These are phyloP conservation scores for Coregonus clupeaformis DNA, from an alignment of 2,113 vertebrate species.

Conservation along the genomic window DNA sequence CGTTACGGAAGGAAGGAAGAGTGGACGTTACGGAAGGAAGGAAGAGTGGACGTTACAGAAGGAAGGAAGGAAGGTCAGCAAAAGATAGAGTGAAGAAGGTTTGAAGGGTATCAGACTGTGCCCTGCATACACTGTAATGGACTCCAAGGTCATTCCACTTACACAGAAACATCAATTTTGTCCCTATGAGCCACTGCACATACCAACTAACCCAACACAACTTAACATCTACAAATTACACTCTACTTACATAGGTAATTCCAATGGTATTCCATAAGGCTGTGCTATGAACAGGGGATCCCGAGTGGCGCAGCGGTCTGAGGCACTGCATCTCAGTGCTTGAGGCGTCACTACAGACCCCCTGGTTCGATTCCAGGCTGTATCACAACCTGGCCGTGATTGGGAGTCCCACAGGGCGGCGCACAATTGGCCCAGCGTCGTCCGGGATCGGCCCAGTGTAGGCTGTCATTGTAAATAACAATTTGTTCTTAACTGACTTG, in stretches of 20 bases:
- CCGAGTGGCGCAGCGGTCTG: too few species aligned
- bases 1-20: too few species aligned
- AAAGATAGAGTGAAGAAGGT: neutral
- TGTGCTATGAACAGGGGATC: too few species aligned
- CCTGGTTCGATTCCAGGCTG: too few species aligned
- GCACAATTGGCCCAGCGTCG: too few species aligned
- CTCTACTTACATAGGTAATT: neutral
- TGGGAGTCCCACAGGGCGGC: too few species aligned
- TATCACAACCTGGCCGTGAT: too few species aligned
- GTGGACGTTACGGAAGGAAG: neutral
- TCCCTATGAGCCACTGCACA: neutral
- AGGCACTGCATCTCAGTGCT: too few species aligned
- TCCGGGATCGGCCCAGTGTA: too few species aligned
- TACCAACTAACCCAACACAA: neutral
- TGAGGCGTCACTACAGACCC: too few species aligned
- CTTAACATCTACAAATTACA: neutral
- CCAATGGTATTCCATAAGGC: neutral
- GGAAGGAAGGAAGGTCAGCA: slow-evolving; percentile 15
- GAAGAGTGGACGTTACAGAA: neutral
- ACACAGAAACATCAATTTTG: neutral
- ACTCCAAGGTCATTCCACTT: slow-evolving; percentile 1
- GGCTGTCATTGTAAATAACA: too few species aligned
- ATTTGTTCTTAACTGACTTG: too few species aligned
- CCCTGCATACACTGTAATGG: neutral
- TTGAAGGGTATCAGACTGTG: slow-evolving; percentile 2